Conservation (phyloP, 2,113 vertebrate genomes). For the Nymphicus hollandicus region DNA sequence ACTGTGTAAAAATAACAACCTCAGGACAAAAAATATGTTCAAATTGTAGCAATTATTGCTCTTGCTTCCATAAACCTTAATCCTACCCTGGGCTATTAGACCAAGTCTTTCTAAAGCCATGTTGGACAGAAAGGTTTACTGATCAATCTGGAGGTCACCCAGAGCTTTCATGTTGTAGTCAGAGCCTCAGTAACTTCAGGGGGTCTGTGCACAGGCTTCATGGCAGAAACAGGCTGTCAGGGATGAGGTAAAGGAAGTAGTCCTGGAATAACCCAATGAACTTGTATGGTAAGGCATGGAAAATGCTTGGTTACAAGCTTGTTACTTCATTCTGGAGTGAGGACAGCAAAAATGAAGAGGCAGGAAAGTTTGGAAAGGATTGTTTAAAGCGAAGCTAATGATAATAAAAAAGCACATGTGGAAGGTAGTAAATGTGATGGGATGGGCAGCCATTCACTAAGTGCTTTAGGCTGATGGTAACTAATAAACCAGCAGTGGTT, state of each 20-base stretch:
- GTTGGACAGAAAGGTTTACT: neutral
- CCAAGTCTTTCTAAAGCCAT: neutral
- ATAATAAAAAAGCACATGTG: slow-evolving; percentile 38
- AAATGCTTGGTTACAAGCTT: neutral
- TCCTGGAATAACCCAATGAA: neutral
- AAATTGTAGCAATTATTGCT: neutral
- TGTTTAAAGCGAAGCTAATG: slow-evolving; percentile 21
- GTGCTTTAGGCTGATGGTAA: slow-evolving; percentile 2
- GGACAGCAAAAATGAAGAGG: slow-evolving; percentile 12
- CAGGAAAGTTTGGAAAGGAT: neutral
- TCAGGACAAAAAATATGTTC: neutral
- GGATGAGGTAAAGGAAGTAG: neutral
- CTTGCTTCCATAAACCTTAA: neutral
- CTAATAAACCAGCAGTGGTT: slow-evolving; percentile 16
- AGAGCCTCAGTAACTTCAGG: neutral
- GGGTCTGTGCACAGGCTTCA: neutral
- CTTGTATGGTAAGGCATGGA: neutral
- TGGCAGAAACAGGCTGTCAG: neutral
- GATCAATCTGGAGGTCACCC: neutral
- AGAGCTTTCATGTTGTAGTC: neutral
- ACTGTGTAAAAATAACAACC: neutral
- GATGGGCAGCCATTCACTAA: slow-evolving; percentile 28
- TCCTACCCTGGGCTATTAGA: neutral
- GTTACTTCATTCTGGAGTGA: neutral
- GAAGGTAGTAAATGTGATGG: slow-evolving; percentile 37